Conservation (phyloP, 2,797 vertebrate genomes). For the Enteromius trimaculatus region DNA sequence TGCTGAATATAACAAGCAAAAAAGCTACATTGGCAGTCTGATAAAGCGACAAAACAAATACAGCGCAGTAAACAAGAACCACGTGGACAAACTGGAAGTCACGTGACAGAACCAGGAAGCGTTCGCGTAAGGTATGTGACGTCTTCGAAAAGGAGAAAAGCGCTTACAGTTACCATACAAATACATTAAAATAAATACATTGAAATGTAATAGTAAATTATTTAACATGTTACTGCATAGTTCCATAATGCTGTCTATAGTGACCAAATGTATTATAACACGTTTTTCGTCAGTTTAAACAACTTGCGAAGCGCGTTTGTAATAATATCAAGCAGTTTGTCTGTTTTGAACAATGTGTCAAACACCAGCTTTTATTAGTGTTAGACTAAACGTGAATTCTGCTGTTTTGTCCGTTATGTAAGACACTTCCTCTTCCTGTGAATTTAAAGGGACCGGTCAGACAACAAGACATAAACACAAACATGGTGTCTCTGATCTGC, state of each 20-base stretch:
- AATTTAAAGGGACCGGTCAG: conserved; percentile 10
- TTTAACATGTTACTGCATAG: neutral
- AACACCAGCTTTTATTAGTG: neutral
- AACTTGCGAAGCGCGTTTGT: neutral
- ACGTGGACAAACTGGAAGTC: conserved; percentile 5
- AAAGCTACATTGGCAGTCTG: neutral
- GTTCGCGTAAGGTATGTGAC: conserved; percentile 7
- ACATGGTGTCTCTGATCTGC: conserved; percentile 87
- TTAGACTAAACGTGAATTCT: neutral
- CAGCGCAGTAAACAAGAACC: conserved; percentile 6
- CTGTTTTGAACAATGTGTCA: neutral
- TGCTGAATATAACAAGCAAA: neutral
- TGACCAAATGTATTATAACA: neutral
- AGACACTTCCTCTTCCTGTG: neutral
- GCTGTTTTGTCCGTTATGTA: neutral
- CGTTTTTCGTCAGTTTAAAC: neutral
- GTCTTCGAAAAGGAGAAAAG: neutral
- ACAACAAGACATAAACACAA: conserved; percentile 58
- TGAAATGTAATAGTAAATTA: neutral
- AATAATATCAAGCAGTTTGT: neutral
- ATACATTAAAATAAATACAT: neutral
- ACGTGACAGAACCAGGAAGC: conserved; percentile 31
- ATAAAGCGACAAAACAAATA: neutral
- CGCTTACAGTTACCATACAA: neutral
- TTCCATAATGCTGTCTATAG: neutral